These are phyloP conservation scores for Phrynocephalus vlangalii DNA, from an alignment of 2,797 vertebrate species.

Conservation along the genomic window DNA sequence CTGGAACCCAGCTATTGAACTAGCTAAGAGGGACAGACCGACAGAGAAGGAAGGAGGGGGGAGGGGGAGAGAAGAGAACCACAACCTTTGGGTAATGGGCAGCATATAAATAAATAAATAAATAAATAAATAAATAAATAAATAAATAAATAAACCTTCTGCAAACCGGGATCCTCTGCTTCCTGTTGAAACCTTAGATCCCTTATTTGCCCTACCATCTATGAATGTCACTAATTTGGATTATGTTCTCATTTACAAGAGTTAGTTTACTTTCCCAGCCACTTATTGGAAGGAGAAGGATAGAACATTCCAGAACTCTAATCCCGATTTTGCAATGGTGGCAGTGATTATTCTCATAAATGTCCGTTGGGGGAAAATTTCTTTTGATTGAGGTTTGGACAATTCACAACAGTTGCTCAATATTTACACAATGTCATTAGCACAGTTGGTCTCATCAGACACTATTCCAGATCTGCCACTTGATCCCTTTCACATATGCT, in stretches of 20 bases:
- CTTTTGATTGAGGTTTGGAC: constrained; percentile 34
- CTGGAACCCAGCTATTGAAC: constrained; percentile 7
- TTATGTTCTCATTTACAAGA: constrained; percentile 65
- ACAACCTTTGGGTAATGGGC: too few relatives aligned
- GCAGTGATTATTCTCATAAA: constrained; percentile 53
- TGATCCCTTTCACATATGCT: constrained; percentile 21
- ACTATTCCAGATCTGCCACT: constrained; percentile 24
- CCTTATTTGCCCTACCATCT: constrained; percentile 58
- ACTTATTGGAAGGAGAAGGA: constrained; percentile 54
- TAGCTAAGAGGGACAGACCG: neutral
- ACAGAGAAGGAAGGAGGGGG: neutral
- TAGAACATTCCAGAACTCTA: constrained; percentile 50
- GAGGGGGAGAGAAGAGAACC: neutral
- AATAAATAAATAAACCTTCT: constrained; percentile 8
- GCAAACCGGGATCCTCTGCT: constrained; percentile 11
- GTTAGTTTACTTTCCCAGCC: constrained; percentile 56
- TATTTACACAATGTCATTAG: constrained; percentile 30
- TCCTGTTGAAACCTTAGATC: constrained; percentile 41
- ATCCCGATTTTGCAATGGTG: constrained; percentile 36
- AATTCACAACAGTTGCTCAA: constrained; percentile 29
- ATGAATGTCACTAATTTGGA: constrained; percentile 54
- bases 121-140: too few relatives aligned
- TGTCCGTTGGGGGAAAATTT: constrained; percentile 48
- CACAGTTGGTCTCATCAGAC: neutral
- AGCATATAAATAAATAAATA: too few relatives aligned